A percentile compares a stretch with the other conserved stretches of the same genome.
These are phyloP conservation scores for Pomatorhinus ruficollis DNA, from an alignment of 2,113 vertebrate genomes.

Conservation along the genomic window DNA sequence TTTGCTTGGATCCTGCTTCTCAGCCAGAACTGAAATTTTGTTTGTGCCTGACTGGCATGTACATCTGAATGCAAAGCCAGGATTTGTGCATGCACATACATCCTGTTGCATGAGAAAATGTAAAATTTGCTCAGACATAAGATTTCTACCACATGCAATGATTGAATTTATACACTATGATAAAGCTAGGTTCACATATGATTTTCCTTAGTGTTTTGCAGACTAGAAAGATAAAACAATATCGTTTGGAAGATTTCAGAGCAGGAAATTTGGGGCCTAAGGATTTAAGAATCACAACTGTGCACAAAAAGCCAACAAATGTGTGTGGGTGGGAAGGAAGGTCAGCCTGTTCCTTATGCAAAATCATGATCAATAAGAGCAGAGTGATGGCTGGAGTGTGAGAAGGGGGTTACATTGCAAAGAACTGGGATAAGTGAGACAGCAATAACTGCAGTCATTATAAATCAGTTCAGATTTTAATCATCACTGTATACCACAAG, in stretches of 20 bases:
- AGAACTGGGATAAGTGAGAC: neutral
- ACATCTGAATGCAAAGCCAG: neutral
- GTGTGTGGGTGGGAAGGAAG: neutral
- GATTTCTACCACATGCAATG: neutral
- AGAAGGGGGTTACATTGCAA: neutral
- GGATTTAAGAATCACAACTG: neutral
- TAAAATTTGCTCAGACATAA: neutral
- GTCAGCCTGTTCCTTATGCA: neutral
- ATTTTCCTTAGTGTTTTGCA: neutral
- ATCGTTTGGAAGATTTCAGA: neutral
- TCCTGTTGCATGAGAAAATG: neutral
- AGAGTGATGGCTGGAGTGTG: neutral
- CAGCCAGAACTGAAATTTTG: neutral
- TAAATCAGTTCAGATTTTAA: conserved; percentile 30
- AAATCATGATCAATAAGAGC: neutral
- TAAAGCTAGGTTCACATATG: neutral
- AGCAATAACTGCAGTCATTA: neutral
- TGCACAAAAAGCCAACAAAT: neutral
- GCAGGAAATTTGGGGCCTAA: neutral
- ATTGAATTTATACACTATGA: neutral
- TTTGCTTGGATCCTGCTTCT: neutral
- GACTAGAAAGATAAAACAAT: neutral
- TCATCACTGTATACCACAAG: neutral
- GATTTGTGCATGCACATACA: neutral
- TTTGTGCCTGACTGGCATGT: neutral